Base-by-base conservation (phyloP, 2,888 invertebrate genomes). In the Andricus curvator region DNA sequence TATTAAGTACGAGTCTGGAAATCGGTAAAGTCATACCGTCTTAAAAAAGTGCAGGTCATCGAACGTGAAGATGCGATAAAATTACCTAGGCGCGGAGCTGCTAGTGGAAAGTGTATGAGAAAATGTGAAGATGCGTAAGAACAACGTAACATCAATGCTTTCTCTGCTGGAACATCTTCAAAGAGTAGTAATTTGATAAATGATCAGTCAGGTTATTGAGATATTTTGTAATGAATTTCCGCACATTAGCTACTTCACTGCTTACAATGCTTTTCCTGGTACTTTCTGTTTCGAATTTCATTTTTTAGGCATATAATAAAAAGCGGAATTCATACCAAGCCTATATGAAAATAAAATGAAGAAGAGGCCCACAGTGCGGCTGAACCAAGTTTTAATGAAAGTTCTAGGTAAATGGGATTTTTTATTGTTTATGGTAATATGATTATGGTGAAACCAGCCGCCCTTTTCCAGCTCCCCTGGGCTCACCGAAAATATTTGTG, bases 21-120 rank as follows among this genome's bases (percentile, higher is more conserved):
- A 60, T 76, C 25, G 29, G 13, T 60, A 76, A 6, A 60, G 76
- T n/a, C 37, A 6, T 8, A 76, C 60, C n/a, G 29, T 37, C 20
- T 76, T 20, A 56, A 37, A 44, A 60, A 64, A 77, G 22, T 29
- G 22, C 37, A 64, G 22, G 29, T 44, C 22, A 62, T 64, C 48
- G 48, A 56, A n/a, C 20, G 62, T 41, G 37, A 37, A 64, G 66
- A 79, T 37, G 44, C 62, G 81, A 51, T 29, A 51, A 70, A 56
- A 70, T 70, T 70, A 51, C 29, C 33, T 5, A 70, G 11, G 20
- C 13, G 51, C 70, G n/a, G n/a, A 70, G 51, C 33, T 56, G 64
- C 78, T 81, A 86, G 84, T 89, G 88, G 90, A 90, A 90, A 89
- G 89, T 88, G 86, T 82, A 82, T 88, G 88, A 87, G 89, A 89